Evolutionary conservation across 1,140 invertebrate species (phyloP), one percentile per base, ranked within the genome.

Genomic region (Tetramorium parvispinum): DNA sequence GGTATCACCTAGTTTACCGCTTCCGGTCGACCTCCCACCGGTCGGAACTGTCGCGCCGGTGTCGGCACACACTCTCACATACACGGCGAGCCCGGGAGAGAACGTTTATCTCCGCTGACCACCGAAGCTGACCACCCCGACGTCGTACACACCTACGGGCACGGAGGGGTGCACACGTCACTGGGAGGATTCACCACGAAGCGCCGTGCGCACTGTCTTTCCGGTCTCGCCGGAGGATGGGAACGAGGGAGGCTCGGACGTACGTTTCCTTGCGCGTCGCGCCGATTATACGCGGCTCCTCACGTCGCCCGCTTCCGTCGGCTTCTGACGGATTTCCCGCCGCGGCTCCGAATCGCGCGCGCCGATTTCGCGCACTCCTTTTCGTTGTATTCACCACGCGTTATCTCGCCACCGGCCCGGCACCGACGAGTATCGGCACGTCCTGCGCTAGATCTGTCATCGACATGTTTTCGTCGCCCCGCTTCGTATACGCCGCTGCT

Each of bases 381-480:
- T 2, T 4, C 32, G 43, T 70, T 24, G 8, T 57, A 63, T 63
- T 24, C 32, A 32, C 11, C 46, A 8, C 61, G 77, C 77, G 77
- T 81, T 81, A 81, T 55, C 77, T 55, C 27, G 24, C 40, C 49
- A 24, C 59, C 51, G 68, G 49, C 55, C 77, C 77, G 51, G 53
- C 32, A 79, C 43, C 24, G 55, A 70, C 53, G 73, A 4, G 3
- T 85, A 70, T 79, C 73, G 53, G 4, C 21, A 63, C 61, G 88
- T 87, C 53, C 85, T 57, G 73, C 85, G 13, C 59, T 75, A 73
- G 82, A 68, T 49, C 88, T 91, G 92, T 89, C 91, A 91, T 90
- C 85, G 88, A 68, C 85, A 91, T 90, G 86, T 90, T 92, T 91
- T 91, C 89, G 83, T 89, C 88, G 71, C 1, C n/a, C 18, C 86